phyloP scores from a whole-genome alignment of 2,797 vertebrate genomes.

The Myotis findleyi region DNA sequence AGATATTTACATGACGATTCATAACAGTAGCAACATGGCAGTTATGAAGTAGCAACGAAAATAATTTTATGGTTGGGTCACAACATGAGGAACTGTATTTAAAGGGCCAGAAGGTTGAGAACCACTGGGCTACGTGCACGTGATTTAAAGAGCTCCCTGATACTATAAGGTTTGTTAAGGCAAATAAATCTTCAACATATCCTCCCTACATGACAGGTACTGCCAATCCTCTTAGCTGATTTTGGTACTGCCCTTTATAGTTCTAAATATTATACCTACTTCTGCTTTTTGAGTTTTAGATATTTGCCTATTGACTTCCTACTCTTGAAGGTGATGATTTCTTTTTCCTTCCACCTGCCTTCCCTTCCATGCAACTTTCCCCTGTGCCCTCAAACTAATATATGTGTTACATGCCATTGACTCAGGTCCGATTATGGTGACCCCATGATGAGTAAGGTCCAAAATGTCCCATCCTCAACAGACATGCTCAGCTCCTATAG shows the following conservation, averaged over 20 bases:
- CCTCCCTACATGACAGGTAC: not conserved
- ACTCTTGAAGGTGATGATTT: not conserved
- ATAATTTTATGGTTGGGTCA: too few species aligned
- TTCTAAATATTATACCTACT: not conserved
- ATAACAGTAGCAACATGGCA: too few species aligned
- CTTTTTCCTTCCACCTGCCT: not conserved
- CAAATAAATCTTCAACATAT: not conserved
- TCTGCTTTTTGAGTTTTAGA: not conserved
- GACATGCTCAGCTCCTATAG: not conserved
- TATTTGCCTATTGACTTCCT: not conserved
- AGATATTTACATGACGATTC: too few species aligned
- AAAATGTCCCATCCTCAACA: not conserved
- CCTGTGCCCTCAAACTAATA: not conserved
- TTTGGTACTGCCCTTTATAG: not conserved
- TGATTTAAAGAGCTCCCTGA: not conserved
- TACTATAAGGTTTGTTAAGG: not conserved
- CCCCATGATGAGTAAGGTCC: not conserved
- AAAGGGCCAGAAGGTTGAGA: too few species aligned
- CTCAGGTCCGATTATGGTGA: not conserved
- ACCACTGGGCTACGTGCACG: not conserved
- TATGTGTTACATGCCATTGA: not conserved
- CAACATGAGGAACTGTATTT: too few species aligned
- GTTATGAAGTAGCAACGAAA: too few species aligned
- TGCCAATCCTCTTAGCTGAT: not conserved
- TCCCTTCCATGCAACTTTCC: not conserved